Evolutionary conservation across 2,888 invertebrate genomes (phyloP).

Genomic region (Hydrotaea diabolus): DNA sequence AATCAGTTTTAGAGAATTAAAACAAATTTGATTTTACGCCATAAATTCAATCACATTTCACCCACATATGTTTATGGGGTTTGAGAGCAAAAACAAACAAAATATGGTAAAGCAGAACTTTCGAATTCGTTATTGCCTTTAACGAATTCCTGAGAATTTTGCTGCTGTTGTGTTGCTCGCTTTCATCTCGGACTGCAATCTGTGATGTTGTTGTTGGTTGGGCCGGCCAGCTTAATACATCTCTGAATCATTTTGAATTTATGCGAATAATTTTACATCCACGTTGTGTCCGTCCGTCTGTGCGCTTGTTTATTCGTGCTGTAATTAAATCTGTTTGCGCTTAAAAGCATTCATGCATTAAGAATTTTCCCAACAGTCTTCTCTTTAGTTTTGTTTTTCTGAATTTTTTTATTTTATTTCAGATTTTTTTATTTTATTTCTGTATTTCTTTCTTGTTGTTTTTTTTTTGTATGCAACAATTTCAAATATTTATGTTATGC

Average conservation of each 20-base stretch:
- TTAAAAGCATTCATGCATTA: constrained; percentile 61
- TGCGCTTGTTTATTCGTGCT: constrained; percentile 6
- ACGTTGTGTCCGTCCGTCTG: background rate
- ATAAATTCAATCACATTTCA: no score
- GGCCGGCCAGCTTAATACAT: background rate
- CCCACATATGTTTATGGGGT: no score
- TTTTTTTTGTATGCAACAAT: constrained; percentile 3
- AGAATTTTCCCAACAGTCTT: constrained; percentile 39
- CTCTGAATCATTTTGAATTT: constrained; percentile 15
- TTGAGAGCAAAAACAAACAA: no score
- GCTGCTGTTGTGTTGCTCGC: background rate
- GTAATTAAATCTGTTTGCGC: constrained; percentile 37
- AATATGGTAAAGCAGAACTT: no score
- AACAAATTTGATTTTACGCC: no score
- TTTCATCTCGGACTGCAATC: background rate
- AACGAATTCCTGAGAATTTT: background rate
- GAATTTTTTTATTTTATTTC: constrained; percentile 28
- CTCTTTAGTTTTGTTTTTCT: constrained; percentile 14
- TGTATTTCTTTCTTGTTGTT: background rate
- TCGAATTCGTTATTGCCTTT: no score
- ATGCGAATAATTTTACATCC: constrained; percentile 27
- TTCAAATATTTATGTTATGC: constrained; percentile 27
- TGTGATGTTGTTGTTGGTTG: background rate
- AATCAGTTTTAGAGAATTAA: no score
- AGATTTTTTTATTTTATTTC: background rate